These are phyloP conservation scores for Eulemur mongoz DNA, from an alignment of 2,797 vertebrate species.

Conservation along the genomic window DNA sequence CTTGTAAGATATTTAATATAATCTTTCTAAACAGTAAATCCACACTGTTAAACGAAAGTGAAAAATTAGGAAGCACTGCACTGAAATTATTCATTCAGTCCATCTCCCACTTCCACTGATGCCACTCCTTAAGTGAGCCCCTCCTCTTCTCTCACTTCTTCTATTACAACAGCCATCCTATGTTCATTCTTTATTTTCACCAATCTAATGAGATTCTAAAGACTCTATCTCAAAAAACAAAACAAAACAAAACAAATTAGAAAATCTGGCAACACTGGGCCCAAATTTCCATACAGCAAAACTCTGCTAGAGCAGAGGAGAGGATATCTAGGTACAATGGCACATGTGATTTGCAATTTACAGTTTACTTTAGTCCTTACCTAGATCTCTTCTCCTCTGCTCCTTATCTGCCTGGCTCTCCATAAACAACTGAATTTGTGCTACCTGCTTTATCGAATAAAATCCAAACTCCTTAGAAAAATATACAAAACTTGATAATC, in stretches of 20 bases:
- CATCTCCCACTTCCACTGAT: neutral
- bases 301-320: neutral
- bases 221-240: neutral
- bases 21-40: neutral
- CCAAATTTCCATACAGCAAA: conserved; percentile 26
- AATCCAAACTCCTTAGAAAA: neutral
- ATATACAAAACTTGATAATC: neutral
- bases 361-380: neutral
- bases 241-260: neutral
- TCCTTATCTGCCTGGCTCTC: neutral
- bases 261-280: neutral
- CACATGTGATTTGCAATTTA: neutral
- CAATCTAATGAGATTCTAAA: neutral
- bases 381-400: neutral
- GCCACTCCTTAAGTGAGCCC: neutral
- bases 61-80: neutral
- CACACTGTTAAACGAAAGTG: neutral
- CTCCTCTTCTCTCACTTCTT: neutral
- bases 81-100: neutral
- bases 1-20: neutral
- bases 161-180: neutral
- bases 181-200: neutral
- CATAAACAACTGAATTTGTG: neutral
- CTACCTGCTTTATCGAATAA: neutral
- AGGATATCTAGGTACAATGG: neutral